phyloP scores from a whole-genome alignment of 2,797 vertebrate genomes.

The Myiotriccus ornatus region DNA sequence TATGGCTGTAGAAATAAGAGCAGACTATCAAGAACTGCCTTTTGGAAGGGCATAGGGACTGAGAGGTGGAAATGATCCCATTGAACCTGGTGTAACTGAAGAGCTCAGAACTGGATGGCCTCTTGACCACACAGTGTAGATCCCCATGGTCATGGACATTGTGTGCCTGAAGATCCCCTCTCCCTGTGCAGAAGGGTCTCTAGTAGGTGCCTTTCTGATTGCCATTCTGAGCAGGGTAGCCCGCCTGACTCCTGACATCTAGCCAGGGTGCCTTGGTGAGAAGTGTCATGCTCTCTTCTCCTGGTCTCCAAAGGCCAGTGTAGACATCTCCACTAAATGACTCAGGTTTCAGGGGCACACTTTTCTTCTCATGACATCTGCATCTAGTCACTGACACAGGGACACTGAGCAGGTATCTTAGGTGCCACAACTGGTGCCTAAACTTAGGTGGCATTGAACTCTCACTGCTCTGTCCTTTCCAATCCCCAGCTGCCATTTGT shows the following conservation, averaged over 20 bases:
- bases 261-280: background rate
- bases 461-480: background rate
- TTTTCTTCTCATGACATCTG: background rate
- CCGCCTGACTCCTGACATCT: background rate
- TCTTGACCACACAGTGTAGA: background rate
- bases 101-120: background rate
- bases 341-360: background rate
- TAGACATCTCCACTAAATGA: background rate
- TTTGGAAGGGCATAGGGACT: background rate
- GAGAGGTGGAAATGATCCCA: background rate
- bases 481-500: background rate
- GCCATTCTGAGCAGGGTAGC: background rate
- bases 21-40: background rate
- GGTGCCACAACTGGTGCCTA: background rate
- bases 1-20: background rate
- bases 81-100: background rate
- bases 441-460: background rate
- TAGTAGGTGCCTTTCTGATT: background rate
- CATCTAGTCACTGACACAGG: background rate
- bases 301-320: background rate
- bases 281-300: background rate
- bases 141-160: accelerated
- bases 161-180: background rate
- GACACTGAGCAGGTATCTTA: background rate
- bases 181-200: background rate